A percentile compares a stretch with the other conserved stretches of the same genome.
These are phyloP conservation scores for Pachycephus smyrnensis DNA, from an alignment of 2,888 invertebrate genomes.

Conservation along the genomic window DNA sequence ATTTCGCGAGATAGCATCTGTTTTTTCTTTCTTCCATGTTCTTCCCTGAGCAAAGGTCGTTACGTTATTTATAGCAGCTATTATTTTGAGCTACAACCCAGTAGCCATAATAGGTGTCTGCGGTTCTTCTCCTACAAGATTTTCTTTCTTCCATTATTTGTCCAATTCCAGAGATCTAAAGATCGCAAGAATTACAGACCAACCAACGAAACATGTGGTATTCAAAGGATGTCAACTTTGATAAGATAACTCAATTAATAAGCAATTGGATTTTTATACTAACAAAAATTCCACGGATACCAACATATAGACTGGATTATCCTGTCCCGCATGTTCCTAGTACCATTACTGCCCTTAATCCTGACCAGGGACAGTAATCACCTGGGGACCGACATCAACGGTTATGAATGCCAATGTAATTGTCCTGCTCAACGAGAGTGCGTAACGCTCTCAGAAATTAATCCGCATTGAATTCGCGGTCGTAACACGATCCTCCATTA, in stretches of 20 bases:
- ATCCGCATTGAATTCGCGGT: slow-evolving; percentile 28
- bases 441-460: slow-evolving; percentile 20
- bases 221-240: not conserved
- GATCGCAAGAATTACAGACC: not conserved
- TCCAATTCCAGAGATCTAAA: not conserved
- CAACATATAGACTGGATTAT: not conserved
- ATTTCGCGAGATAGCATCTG: not conserved
- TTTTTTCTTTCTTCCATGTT: not conserved
- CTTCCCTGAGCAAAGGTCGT: not conserved
- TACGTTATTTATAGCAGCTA: not conserved
- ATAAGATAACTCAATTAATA: not conserved
- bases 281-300: not conserved
- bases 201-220: not conserved
- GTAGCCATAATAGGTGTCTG: not conserved
- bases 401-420: slow-evolving; percentile 40
- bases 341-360: not conserved
- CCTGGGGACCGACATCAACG: not conserved
- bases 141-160: not conserved
- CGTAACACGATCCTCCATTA: slow-evolving; percentile 31
- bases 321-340: not conserved
- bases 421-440: slow-evolving; percentile 23
- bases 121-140: not conserved
- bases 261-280: not conserved
- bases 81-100: not conserved
- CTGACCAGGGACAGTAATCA: not conserved